These are phyloP conservation scores for Notospermus geniculatus DNA, from an alignment of 1,140 invertebrate genomes.

Conservation along the genomic window DNA sequence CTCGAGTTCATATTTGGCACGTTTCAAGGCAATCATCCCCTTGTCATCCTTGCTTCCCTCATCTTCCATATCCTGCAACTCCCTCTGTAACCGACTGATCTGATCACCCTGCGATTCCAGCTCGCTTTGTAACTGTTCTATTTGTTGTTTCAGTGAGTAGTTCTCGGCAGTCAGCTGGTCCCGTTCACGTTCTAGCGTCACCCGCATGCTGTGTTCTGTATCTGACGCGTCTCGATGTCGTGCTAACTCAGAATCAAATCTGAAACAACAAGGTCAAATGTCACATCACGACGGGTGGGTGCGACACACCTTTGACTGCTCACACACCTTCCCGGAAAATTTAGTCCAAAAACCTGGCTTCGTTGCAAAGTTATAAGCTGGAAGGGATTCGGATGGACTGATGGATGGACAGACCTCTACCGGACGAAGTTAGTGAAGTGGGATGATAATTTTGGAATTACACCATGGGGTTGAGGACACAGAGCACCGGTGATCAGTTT, in stretches of 20 bases:
- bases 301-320: too few species aligned
- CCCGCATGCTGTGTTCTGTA: slow-evolving; percentile 73
- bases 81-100: slow-evolving; percentile 70
- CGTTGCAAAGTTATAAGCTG: too few species aligned
- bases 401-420: too few species aligned
- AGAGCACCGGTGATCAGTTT: too few species aligned
- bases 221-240: slow-evolving; percentile 77
- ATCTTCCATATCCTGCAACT: slow-evolving; percentile 80
- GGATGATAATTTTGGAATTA: too few species aligned
- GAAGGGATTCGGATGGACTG: too few species aligned
- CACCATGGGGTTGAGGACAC: too few species aligned
- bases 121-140: slow-evolving; percentile 81
- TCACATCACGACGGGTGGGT: too few species aligned
- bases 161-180: slow-evolving; percentile 81
- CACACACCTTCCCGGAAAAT: too few species aligned
- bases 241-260: slow-evolving; percentile 84
- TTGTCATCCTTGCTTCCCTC: slow-evolving; percentile 78
- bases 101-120: slow-evolving; percentile 84
- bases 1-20: slow-evolving; percentile 84
- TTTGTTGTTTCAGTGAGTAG: slow-evolving; percentile 78
- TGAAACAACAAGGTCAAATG: slow-evolving; percentile 34
- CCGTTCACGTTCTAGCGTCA: slow-evolving; percentile 77
- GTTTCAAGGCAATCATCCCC: slow-evolving; percentile 63
- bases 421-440: too few species aligned
- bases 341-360: too few species aligned